Evolutionary conservation across 2,113 vertebrate genomes (phyloP).

Genomic region (Dermatemys mawii): DNA sequence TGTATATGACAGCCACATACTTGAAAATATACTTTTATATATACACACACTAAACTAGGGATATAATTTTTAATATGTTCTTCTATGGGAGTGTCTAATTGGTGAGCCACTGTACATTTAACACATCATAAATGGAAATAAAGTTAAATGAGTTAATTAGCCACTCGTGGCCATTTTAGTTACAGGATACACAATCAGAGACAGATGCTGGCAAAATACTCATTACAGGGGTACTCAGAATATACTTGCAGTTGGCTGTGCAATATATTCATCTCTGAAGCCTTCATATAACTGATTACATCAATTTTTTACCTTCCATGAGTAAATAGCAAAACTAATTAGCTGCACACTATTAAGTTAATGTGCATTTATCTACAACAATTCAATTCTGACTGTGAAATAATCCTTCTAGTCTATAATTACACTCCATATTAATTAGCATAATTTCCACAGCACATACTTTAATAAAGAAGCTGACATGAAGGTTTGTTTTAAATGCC

Average conservation of each 20-base stretch:
- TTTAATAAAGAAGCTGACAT: slow-evolving; percentile 79
- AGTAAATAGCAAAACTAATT: slow-evolving; percentile 80
- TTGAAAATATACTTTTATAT: neutral
- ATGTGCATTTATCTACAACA: slow-evolving; percentile 84
- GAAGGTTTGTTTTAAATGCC: slow-evolving; percentile 63
- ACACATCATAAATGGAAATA: slow-evolving; percentile 41
- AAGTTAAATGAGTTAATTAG: slow-evolving; percentile 64
- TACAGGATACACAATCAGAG: slow-evolving; percentile 17
- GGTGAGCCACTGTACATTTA: neutral
- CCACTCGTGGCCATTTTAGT: slow-evolving; percentile 42
- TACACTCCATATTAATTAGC: slow-evolving; percentile 80
- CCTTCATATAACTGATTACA: slow-evolving; percentile 60
- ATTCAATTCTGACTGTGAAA: slow-evolving; percentile 81
- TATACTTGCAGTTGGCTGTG: neutral
- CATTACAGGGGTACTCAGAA: slow-evolving; percentile 20
- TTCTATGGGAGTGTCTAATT: neutral
- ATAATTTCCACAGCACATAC: slow-evolving; percentile 77
- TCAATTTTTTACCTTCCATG: slow-evolving; percentile 61
- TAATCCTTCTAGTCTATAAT: slow-evolving; percentile 82
- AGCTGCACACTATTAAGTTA: slow-evolving; percentile 82
- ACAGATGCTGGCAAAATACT: slow-evolving; percentile 37
- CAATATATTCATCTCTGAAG: slow-evolving; percentile 32
- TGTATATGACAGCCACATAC: neutral
- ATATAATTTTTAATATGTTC: neutral
- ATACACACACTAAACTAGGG: neutral